A percentile compares a stretch with the other conserved stretches of the same genome.
Conservation (phyloP, 2,113 vertebrate genomes). For the Solenodon paradoxus region DNA sequence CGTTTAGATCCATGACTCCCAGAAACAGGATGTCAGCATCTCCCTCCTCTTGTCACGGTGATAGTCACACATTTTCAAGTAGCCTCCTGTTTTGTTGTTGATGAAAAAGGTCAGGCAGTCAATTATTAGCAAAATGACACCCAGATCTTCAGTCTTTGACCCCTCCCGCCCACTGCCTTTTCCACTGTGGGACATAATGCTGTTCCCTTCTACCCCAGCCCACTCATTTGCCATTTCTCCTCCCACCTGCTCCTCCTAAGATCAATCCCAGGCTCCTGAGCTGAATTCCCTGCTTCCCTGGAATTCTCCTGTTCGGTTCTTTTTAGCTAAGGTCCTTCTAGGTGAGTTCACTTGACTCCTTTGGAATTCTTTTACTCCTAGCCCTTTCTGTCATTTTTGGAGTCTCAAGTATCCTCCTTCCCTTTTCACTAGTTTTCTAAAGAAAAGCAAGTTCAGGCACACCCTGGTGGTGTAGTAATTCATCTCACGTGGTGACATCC, state of each 20-base stretch:
- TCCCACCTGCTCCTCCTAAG: background rate
- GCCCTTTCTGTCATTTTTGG: background rate
- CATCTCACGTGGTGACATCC: too few relatives aligned
- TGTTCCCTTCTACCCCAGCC: background rate
- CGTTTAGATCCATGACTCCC: background rate
- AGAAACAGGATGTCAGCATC: background rate
- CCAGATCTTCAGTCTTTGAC: background rate
- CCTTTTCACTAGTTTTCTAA: slow-evolving; percentile 2
- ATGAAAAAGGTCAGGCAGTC: background rate
- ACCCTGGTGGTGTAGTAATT: too few relatives aligned
- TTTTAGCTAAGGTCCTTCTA: background rate
- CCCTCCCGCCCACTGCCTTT: background rate
- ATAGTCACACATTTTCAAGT: background rate
- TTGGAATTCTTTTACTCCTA: background rate
- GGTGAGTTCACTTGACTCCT: background rate
- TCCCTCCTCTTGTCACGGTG: background rate
- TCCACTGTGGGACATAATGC: background rate
- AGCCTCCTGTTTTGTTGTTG: background rate
- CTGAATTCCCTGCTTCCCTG: background rate
- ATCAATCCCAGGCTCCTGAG: background rate
- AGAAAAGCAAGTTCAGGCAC: slow-evolving; percentile 10
- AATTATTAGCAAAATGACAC: background rate
- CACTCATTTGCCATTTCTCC: background rate
- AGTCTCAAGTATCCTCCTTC: background rate
- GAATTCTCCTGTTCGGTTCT: background rate